Base-by-base conservation (phyloP, 2,888 invertebrate species). In the Metallyticus violacea region DNA sequence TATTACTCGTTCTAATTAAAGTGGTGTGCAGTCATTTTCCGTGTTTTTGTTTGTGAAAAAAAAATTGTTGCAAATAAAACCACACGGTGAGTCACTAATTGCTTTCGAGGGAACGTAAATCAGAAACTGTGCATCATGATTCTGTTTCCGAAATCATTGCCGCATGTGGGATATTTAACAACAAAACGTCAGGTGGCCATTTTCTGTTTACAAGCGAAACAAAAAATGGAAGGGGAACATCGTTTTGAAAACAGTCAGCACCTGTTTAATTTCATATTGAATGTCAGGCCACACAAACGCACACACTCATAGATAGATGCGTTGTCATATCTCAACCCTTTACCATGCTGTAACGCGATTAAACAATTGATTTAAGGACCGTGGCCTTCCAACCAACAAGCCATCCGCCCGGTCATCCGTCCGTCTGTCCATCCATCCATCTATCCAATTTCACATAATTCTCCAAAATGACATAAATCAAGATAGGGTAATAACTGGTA, bases 401-500 rank as follows among this genome's bases (percentile, higher is more conserved):
- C 30, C 81, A 81, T n/a, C 30, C 22, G 26, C 26, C 62, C 82
- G 27, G 6, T 26, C 27, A 62, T 76, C 76, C 62, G 27, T 82
- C 76, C 76, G 62, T 62, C 40, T 22, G 22, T 62, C 40, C 15
- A 62, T 26, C 40, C 40, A 62, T 26, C 62, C 22, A 82, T 76
- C 76, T 62, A 76, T 82, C 76, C 27, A 82, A 76, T 82, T 82
- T 76, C 76, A 82, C 82, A 29, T 82, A 76, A 82, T 82, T 82
- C 26, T 76, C 82, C 76, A 82, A 82, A 76, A 82, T 76, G 82
- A 82, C 76, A 79, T 79, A 82, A 82, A 82, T 82, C 76, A 82
- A 82, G 82, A 82, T 76, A 26, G 7, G 76, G 82, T 82, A 82
- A 82, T 82, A 76, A 82, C 82, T 76, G 27, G 27, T 82, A 82